A percentile compares a stretch with the other conserved stretches of the same genome.
These are phyloP conservation scores for Hyperopisus bebe DNA, from an alignment of 2,113 vertebrate genomes.

Conservation along the genomic window DNA sequence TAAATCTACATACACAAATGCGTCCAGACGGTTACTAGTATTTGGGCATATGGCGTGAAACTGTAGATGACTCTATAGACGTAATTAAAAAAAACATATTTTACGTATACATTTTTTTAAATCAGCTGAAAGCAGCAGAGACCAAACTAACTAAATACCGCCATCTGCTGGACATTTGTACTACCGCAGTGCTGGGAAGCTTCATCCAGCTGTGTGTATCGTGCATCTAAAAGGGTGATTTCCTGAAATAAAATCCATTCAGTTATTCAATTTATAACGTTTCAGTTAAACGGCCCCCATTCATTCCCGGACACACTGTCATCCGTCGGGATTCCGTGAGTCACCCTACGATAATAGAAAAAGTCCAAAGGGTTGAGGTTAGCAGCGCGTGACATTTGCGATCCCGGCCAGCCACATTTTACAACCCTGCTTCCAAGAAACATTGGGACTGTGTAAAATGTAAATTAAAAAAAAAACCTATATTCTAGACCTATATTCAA, in stretches of 20 bases:
- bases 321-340: not conserved
- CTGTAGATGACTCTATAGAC: not conserved
- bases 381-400: not conserved
- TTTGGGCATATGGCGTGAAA: not conserved
- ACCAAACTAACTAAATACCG: slow-evolving; percentile 6
- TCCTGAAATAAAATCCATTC: not conserved
- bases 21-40: not conserved
- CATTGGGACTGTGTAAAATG: not conserved
- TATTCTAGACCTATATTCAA: not conserved
- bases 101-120: not conserved
- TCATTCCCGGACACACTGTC: not conserved
- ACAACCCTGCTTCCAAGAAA: not conserved
- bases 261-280: not conserved
- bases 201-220: too few relatives aligned
- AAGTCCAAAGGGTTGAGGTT: not conserved
- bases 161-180: slow-evolving; percentile 11
- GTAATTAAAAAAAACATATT: not conserved
- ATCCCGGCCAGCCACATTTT: not conserved
- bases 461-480: not conserved
- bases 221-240: not conserved
- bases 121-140: not conserved
- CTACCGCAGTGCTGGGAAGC: not conserved
- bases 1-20: slow-evolving; percentile 6
- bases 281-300: not conserved
- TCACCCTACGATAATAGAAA: not conserved